Conservation (phyloP, 1,140 invertebrate species). For the Neodiprion fabricii region DNA sequence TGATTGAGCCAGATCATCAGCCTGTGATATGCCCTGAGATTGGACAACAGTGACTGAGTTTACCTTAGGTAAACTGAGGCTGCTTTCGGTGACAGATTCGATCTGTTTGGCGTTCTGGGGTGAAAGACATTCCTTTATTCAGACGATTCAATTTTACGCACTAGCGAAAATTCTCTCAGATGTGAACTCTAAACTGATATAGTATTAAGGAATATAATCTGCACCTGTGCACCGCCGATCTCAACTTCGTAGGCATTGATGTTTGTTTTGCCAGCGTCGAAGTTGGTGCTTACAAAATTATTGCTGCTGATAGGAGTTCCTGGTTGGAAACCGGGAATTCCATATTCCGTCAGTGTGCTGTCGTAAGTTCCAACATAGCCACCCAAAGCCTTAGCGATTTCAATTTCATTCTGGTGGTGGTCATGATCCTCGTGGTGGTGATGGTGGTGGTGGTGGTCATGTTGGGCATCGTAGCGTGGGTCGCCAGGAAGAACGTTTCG, state of each 20-base stretch:
- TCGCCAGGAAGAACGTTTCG: conserved; percentile 52
- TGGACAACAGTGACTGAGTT: background rate
- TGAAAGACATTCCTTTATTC: background rate
- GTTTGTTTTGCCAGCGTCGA: conserved; percentile 13
- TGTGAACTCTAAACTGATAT: no score
- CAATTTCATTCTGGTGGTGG: conserved; percentile 17
- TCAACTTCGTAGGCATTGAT: conserved; percentile 17
- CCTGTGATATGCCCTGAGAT: background rate
- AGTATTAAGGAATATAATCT: background rate
- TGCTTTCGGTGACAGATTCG: background rate
- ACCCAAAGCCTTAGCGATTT: conserved; percentile 22
- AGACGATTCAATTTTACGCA: no score
- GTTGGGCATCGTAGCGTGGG: conserved; percentile 44
- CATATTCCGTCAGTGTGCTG: conserved; percentile 11
- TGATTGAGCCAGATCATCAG: background rate
- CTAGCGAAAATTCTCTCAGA: no score
- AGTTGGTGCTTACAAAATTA: background rate
- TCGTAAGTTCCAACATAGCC: conserved; percentile 24
- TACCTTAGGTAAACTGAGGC: background rate
- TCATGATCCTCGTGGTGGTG: conserved; percentile 28
- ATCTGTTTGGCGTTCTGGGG: background rate
- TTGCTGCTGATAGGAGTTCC: conserved; percentile 13
- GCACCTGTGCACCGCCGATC: background rate
- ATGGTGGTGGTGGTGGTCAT: conserved; percentile 37
- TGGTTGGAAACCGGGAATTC: conserved; percentile 33